A percentile compares a stretch with the other conserved stretches of the same genome.
phyloP scores from a whole-genome alignment of 2,888 invertebrate species.

The Drosophila paucipuncta region DNA sequence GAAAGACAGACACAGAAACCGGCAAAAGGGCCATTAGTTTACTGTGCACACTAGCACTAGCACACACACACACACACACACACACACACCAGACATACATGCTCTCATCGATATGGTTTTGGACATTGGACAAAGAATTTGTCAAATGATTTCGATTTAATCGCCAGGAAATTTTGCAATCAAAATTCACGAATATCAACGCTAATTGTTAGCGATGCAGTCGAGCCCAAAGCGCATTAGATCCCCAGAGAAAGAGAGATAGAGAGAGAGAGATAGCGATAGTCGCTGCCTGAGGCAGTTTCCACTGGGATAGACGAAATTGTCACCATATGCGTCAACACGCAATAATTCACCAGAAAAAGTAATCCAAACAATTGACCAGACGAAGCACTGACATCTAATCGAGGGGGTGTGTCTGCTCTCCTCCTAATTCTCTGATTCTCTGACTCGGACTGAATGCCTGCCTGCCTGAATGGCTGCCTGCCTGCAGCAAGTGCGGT shows the following conservation, averaged over 20 bases:
- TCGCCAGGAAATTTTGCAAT: slow-evolving; percentile 82
- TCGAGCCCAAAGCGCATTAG: slow-evolving; percentile 66
- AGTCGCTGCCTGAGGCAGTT: slow-evolving; percentile 10
- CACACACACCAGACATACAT: slow-evolving; percentile 1
- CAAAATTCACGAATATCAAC: slow-evolving; percentile 78
- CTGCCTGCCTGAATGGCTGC: slow-evolving; percentile 19
- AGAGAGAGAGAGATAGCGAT: slow-evolving; percentile 18
- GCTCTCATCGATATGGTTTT: slow-evolving; percentile 4
- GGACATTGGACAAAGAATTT: slow-evolving; percentile 43
- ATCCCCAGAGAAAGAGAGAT: slow-evolving; percentile 35
- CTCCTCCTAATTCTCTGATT: slow-evolving; percentile 17
- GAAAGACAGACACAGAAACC: slow-evolving; percentile 17
- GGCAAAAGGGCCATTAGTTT: slow-evolving; percentile 42
- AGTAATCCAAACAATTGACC: slow-evolving; percentile 85
- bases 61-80: slow-evolving; percentile 1
- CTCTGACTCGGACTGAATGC: slow-evolving; percentile 9
- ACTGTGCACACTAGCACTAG: slow-evolving; percentile 30
- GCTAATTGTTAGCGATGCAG: slow-evolving; percentile 75
- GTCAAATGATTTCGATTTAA: slow-evolving; percentile 84
- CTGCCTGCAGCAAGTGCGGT: slow-evolving; percentile 60
- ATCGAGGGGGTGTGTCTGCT: slow-evolving; percentile 78
- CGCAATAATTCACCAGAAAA: slow-evolving; percentile 86
- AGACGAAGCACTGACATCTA: slow-evolving; percentile 65
- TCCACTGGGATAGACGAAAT: slow-evolving; percentile 65
- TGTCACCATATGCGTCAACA: slow-evolving; percentile 86